Evolutionary conservation across 2,797 vertebrate genomes (phyloP).

Genomic region (Coregonus sp.): DNA sequence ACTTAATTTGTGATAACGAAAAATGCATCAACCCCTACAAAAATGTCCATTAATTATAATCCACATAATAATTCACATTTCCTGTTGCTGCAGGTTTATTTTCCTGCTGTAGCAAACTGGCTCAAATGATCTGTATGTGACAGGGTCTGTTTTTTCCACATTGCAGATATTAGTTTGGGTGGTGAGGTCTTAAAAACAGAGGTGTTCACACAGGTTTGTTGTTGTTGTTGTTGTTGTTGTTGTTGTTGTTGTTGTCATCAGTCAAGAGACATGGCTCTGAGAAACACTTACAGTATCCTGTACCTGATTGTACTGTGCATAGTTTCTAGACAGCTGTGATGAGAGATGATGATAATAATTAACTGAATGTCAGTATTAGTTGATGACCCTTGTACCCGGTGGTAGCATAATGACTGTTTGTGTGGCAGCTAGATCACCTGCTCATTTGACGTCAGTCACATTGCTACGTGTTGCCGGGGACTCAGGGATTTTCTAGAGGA

Average conservation of each 20-base stretch:
- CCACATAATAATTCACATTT: no score
- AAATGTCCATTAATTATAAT: no score
- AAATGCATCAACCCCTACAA: no score
- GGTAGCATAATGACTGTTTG: background rate
- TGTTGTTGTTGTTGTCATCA: background rate
- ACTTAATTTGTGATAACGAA: no score
- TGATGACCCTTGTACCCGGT: background rate
- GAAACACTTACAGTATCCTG: background rate
- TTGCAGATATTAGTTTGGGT: background rate
- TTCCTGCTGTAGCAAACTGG: no score
- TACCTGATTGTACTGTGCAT: background rate
- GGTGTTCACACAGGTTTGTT: background rate
- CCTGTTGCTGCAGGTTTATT: no score
- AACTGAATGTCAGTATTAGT: background rate
- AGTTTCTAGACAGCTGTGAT: background rate
- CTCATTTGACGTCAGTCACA: background rate
- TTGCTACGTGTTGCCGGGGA: background rate
- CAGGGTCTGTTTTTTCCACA: constrained; percentile 9
- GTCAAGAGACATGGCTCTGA: background rate
- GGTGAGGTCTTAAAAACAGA: background rate
- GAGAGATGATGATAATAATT: background rate
- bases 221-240: background rate
- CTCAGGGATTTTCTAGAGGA: background rate
- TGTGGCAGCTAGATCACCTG: background rate
- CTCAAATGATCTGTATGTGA: no score